phyloP scores from a whole-genome alignment of 2,113 vertebrate genomes.

The Lampris incognitus region DNA sequence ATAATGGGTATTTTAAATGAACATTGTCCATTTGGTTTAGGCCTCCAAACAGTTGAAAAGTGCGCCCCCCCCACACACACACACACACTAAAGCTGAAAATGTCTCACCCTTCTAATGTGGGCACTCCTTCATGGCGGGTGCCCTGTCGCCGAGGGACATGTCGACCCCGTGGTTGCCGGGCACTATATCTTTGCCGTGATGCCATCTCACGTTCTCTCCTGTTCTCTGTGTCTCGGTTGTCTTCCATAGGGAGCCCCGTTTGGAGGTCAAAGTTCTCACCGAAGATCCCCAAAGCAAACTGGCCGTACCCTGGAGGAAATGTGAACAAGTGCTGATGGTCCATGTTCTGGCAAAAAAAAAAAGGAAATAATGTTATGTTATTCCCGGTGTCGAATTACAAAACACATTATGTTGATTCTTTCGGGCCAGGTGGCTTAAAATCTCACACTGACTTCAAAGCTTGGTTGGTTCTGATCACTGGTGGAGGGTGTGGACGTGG shows the following conservation, averaged over 20 bases:
- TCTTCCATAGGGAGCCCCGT: conserved; percentile 84
- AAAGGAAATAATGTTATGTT: conserved; percentile 43
- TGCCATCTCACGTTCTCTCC: conserved; percentile 89
- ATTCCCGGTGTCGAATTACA: neutral
- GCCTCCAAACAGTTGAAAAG: too few species aligned
- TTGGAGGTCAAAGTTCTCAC: conserved; percentile 91
- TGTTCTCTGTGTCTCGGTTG: conserved; percentile 88
- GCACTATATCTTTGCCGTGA: conserved; percentile 90
- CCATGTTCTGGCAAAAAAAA: conserved; percentile 82
- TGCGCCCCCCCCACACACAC: neutral
- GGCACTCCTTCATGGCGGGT: conserved; percentile 92
- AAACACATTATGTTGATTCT: neutral
- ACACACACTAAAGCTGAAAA: conserved; percentile 34
- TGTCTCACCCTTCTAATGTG: conserved; percentile 92
- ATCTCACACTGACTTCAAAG: conserved; percentile 85
- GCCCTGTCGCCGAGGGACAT: conserved; percentile 86
- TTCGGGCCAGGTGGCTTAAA: neutral
- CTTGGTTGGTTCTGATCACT: conserved; percentile 85
- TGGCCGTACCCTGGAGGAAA: conserved; percentile 91
- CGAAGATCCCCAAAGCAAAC: conserved; percentile 92
- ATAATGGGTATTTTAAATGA: too few species aligned
- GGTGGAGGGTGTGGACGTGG: conserved; percentile 83
- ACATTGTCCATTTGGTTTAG: too few species aligned
- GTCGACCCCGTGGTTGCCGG: conserved; percentile 89
- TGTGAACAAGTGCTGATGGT: conserved; percentile 91